Evolutionary conservation across 1,140 invertebrate species (phyloP), one percentile per base, ranked within the genome.

Genomic region (Portunus trituberculatus): DNA sequence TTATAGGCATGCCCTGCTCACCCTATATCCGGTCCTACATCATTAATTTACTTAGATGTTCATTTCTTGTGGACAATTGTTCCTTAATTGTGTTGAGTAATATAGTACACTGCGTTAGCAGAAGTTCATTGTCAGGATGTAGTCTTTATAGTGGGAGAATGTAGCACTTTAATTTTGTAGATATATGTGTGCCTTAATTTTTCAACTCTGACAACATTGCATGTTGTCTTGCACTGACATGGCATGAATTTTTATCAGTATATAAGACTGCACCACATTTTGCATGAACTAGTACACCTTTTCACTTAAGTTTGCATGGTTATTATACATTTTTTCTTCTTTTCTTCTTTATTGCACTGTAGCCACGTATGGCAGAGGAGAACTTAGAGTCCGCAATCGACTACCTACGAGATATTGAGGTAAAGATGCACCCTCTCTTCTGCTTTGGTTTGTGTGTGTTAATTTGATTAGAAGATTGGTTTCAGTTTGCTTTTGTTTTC

Each of bases 361-460:
- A 96, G 96, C 96, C 96, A 93, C 52, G 93, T 94, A 95, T 96
- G 96, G 92, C 96, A 95, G 96, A 96, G 94, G 95, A 96, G 92
- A 96, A 96, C 93, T 96, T 96, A 93, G 96, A 95, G 91, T 94
- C 96, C 28, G 98, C 98, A 96, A 98, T 99, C 97, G 98, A 98
- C 97, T 98, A 98, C 97, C 98, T 99, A 96, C 97, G 98, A 96
- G 98, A 98, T 92, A 96, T 96, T 97, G 98, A 98, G 97, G 97
- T 97, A 97, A 95, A 93, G 95, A 94, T 83, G 93, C 95, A 95
- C 92, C 45, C 91, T 95, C 91, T 87, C 94, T 95, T 95, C 91
- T 88, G 94, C 94, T 95, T 95, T 92, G 84, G 86, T 95, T 95
- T 95, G 90, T 95, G 82, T 32, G 92, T 25, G 25, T 88, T 31